Conservation (phyloP, 2,888 invertebrate species). For the Parasteatoda lunata region DNA sequence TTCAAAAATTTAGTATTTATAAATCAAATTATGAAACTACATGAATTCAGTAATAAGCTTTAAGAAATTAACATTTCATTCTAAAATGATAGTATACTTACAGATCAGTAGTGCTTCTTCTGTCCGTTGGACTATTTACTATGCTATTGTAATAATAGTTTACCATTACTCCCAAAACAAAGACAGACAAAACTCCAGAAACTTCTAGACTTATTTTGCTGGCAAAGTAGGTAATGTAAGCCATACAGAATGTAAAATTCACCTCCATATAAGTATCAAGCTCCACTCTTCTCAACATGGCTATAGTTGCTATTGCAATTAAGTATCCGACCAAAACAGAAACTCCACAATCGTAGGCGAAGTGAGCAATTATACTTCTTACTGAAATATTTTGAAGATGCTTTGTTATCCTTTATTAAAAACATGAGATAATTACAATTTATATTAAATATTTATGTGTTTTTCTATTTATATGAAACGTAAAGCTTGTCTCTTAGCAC, state of each 20-base stretch:
- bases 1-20: not conserved
- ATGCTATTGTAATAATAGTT: slow-evolving; percentile 74
- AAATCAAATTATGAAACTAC: not conserved
- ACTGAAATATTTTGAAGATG: slow-evolving; percentile 25
- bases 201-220: slow-evolving; percentile 71
- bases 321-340: slow-evolving; percentile 75
- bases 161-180: slow-evolving; percentile 75
- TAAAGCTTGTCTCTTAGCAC: too few relatives aligned
- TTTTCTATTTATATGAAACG: too few relatives aligned
- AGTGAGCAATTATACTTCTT: slow-evolving; percentile 68
- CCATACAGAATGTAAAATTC: slow-evolving; percentile 75
- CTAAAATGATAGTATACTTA: slow-evolving; percentile 3
- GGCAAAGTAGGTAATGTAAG: slow-evolving; percentile 75
- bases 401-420: not conserved
- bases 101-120: slow-evolving; percentile 69
- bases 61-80: not conserved
- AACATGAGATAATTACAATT: too few relatives aligned
- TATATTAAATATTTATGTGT: too few relatives aligned
- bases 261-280: slow-evolving; percentile 76
- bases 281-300: slow-evolving; percentile 74
- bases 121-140: slow-evolving; percentile 76
- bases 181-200: slow-evolving; percentile 76
- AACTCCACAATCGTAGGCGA: slow-evolving; percentile 73
- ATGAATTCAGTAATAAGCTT: not conserved
- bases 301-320: slow-evolving; percentile 74